Conservation (phyloP, 1,140 invertebrate genomes). For the Orius laevigatus region DNA sequence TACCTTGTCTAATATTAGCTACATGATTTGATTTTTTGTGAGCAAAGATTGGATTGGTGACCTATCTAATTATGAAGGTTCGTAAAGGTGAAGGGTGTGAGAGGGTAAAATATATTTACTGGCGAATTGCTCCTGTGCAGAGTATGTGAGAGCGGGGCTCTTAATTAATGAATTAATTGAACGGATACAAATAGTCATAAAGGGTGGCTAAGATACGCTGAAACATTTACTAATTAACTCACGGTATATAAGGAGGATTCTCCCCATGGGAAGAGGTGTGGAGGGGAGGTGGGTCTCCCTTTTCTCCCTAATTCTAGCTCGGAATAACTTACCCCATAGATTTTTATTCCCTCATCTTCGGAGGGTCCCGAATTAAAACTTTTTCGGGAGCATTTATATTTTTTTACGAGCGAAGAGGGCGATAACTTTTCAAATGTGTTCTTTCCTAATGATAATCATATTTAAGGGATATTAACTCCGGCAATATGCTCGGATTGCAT, state of each 20-base stretch:
- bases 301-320: slow-evolving; percentile 3
- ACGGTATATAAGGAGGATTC: too few species aligned
- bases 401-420: slow-evolving; percentile 9
- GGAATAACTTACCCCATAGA: slow-evolving; percentile 12
- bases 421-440: slow-evolving; percentile 12
- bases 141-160: too few species aligned
- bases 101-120: too few species aligned
- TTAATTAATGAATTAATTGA: slow-evolving; percentile 8
- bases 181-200: slow-evolving; percentile 12
- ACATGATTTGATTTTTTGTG: too few species aligned
- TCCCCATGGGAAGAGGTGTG: too few species aligned
- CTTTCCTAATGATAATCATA: slow-evolving; percentile 12
- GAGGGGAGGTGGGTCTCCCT: slow-evolving; percentile 4
- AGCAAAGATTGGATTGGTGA: too few species aligned
- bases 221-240: slow-evolving; percentile 11
- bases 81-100: too few species aligned
- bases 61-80: too few species aligned
- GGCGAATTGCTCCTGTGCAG: too few species aligned
- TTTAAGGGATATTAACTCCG: slow-evolving; percentile 9
- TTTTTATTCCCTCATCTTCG: slow-evolving; percentile 11
- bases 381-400: slow-evolving; percentile 9
- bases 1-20: too few species aligned
- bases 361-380: slow-evolving; percentile 11
- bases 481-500: slow-evolving; percentile 9
- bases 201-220: not conserved